Evolutionary conservation across 2,113 vertebrate genomes (phyloP).

Genomic region (Acinonyx jubatus): DNA sequence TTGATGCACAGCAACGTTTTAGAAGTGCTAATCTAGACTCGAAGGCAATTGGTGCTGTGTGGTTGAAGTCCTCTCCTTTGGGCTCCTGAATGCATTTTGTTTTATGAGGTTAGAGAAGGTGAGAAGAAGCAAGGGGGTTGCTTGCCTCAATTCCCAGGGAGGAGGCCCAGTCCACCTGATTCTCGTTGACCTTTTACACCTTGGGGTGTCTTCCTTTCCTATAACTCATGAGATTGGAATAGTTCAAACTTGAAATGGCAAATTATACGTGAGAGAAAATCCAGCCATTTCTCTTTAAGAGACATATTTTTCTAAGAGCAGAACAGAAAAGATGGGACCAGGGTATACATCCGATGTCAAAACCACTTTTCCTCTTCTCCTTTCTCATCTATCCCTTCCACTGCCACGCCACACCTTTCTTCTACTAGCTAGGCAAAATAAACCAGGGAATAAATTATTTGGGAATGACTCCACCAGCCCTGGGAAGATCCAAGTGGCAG

Average conservation of each 20-base stretch:
- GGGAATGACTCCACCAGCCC: not conserved
- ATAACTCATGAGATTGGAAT: not conserved
- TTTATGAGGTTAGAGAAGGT: not conserved
- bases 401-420: not conserved
- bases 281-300: not conserved
- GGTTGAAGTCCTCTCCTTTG: not conserved
- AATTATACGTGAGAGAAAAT: not conserved
- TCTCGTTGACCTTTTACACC: not conserved
- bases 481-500: not conserved
- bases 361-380: not conserved
- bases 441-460: not conserved
- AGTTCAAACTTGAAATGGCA: not conserved
- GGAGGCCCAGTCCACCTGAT: not conserved
- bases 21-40: not conserved
- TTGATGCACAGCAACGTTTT: not conserved
- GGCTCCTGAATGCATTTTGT: not conserved
- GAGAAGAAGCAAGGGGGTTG: not conserved
- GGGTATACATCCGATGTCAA: not conserved
- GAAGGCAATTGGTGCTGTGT: not conserved
- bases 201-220: not conserved
- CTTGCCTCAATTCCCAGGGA: not conserved
- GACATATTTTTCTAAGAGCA: not conserved
- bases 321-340: not conserved
- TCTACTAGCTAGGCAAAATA: not conserved
- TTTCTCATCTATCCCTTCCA: not conserved